Conservation (phyloP, 2,888 invertebrate species). For the Lottia scabra region DNA sequence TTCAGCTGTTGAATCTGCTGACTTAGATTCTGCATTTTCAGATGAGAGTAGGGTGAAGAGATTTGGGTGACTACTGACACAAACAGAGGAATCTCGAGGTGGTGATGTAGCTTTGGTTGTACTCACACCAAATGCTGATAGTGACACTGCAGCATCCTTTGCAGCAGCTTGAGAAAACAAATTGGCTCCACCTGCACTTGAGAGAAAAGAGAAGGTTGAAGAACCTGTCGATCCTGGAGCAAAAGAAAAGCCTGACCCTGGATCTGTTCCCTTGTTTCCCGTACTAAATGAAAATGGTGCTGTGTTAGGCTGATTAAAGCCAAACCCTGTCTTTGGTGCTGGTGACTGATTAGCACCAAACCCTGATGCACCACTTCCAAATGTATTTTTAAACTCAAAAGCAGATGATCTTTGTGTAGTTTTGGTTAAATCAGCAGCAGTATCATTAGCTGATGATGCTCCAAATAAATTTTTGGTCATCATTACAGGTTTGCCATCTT, state of each 20-base stretch:
- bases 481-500: not conserved
- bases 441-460: not conserved
- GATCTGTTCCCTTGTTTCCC: not conserved
- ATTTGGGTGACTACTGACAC: not conserved
- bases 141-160: not conserved
- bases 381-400: no score
- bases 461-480: slow-evolving; percentile 26
- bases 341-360: not conserved
- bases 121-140: not conserved
- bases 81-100: slow-evolving; percentile 6
- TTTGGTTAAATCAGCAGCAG: slow-evolving; percentile 5
- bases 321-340: not conserved
- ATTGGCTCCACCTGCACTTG: not conserved
- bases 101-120: slow-evolving; percentile 5
- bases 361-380: no score
- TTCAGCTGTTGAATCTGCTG: slow-evolving; percentile 9
- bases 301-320: no score
- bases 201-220: not conserved
- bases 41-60: not conserved
- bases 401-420: not conserved
- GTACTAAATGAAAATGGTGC: no score
- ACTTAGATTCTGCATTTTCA: slow-evolving; percentile 1
- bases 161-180: not conserved
- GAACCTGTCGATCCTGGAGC: not conserved
- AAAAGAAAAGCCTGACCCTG: not conserved